Conservation (phyloP, 2,888 invertebrate species). For the Ernsta delagoae region DNA sequence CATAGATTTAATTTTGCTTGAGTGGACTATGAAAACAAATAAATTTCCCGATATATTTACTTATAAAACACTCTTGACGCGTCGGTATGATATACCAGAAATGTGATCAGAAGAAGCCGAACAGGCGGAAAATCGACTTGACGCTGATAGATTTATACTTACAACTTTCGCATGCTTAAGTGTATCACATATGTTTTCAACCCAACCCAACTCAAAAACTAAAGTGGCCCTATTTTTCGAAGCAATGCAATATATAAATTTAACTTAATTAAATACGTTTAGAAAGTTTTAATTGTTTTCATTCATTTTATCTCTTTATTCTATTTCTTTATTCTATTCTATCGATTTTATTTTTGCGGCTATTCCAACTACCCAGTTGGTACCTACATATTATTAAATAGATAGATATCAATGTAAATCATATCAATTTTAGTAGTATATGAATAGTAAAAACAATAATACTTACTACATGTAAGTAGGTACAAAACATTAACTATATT, state of each 20-base stretch:
- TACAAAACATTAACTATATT: too few species aligned
- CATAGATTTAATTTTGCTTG: not conserved
- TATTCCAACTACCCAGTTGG: too few species aligned
- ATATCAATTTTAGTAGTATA: too few species aligned
- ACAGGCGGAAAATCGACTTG: constrained; percentile 20
- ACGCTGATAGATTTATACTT: constrained; percentile 12
- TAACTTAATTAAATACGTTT: too few species aligned
- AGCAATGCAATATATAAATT: not conserved
- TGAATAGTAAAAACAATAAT: too few species aligned
- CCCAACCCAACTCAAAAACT: constrained; percentile 6
- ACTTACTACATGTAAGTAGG: too few species aligned
- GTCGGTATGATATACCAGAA: constrained; percentile 4
- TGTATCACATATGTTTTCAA: constrained; percentile 17
- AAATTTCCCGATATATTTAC: constrained; percentile 13
- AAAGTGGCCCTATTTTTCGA: not conserved
- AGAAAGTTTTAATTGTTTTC: not conserved
- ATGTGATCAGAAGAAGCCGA: constrained; percentile 10
- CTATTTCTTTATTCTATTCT: too few species aligned
- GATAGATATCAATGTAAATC: too few species aligned
- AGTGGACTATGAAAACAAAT: not conserved
- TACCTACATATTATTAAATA: too few species aligned
- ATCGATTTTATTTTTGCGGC: too few species aligned
- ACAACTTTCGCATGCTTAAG: constrained; percentile 9
- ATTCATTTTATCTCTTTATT: not conserved
- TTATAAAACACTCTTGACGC: constrained; percentile 1